Percentiles rank a stretch among this genome's conserved stretches.
These are phyloP conservation scores for Mystacides longicornis DNA, from an alignment of 2,888 invertebrate species.

Conservation along the genomic window DNA sequence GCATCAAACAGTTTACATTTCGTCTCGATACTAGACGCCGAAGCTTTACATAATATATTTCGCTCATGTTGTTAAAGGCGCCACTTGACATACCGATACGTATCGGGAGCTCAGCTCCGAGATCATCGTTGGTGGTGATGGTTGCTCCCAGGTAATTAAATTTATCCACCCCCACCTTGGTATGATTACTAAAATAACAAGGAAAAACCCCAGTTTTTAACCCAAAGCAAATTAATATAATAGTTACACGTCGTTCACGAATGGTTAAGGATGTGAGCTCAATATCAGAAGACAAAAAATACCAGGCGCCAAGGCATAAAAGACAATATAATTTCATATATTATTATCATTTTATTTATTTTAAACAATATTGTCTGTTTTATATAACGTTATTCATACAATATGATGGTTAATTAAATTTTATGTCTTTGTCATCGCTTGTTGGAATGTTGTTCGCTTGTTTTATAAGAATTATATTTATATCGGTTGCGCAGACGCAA, in stretches of 20 bases:
- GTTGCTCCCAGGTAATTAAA: no score
- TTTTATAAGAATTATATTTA: no score
- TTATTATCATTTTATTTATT: background rate
- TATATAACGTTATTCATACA: no score
- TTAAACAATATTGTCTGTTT: slow-evolving; percentile 15
- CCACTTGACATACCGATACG: no score
- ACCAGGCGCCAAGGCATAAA: slow-evolving; percentile 9
- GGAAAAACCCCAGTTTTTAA: background rate
- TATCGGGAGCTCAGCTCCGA: no score
- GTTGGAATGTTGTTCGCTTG: slow-evolving; percentile 19
- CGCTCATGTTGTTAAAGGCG: no score
- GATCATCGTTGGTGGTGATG: no score
- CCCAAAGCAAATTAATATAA: background rate
- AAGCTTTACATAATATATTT: no score
- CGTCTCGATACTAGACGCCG: no score
- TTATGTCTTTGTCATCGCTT: slow-evolving; percentile 26
- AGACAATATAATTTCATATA: background rate
- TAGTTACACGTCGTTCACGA: background rate
- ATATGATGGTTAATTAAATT: slow-evolving; percentile 26
- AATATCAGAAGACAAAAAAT: background rate
- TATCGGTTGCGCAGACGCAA: background rate
- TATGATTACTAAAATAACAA: no score
- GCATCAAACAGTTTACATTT: no score
- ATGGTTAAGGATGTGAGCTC: background rate
- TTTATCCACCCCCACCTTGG: no score